Base-by-base conservation (phyloP, 2,113 vertebrate genomes). In the Podarcis muralis region DNA sequence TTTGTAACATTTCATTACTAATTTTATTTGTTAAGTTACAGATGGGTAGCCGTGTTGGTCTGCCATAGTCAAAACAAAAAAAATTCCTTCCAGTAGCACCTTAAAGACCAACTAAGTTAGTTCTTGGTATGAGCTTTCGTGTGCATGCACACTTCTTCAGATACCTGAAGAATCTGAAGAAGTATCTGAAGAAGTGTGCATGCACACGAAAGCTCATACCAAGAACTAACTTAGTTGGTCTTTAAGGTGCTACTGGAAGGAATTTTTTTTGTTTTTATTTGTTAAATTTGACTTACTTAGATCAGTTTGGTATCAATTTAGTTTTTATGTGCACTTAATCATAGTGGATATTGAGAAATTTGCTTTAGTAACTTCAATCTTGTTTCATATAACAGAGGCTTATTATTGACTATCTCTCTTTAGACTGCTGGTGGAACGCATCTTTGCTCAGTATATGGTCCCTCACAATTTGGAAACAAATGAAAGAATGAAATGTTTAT, bases 391-490 rank as follows among this genome's bases (percentile, higher is more conserved):
- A 30, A 48, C 18, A 87, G 5, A 59, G 37, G 1, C 86, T 81
- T 78, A 30, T 91, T 91, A 22, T 83, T 79, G 66, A 71, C 94
- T 12, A 20, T 95, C 11, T 95, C 35, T 94, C 88, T 95, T 1
- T 95, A 99, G 99, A 91, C 95, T 99, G 95, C 97, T 99, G 87
- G 99, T 99, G 87, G 99, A 99, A 95, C 97, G 98, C 11, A 99
- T 99, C 91, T 99, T 99, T 96, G 99, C 99, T 83, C 98, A 99
- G 90, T 99, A 98, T 87, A 99, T 99, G 98, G 99, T 99, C 18
- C 99, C 99, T 93, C 99, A 99, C 94, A 99, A 98, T 95, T 95
- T 99, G 96, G 98, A 99, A 93, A 99, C 99, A 11, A 93, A 97
- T 0, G 98, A 99, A 88, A 96, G 98, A 86, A 99, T 99, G 99